Evolutionary conservation across 1,140 invertebrate genomes (phyloP).

Genomic region (Lepidurus apus): DNA sequence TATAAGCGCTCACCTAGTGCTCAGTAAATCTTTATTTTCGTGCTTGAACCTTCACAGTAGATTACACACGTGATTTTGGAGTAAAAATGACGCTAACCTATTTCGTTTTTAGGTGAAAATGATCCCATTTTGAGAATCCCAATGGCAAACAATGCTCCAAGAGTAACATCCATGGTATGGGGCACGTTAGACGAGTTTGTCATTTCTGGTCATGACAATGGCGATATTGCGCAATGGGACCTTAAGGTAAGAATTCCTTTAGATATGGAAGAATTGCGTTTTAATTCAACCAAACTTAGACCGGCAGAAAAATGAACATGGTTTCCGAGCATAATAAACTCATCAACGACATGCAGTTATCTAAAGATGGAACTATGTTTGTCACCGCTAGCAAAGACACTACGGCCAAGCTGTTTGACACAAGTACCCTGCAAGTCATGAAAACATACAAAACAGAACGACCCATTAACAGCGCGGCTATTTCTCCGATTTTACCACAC

Average conservation of each 20-base stretch:
- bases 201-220: conserved; percentile 91
- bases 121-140: conserved; percentile 58
- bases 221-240: conserved; percentile 87
- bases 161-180: conserved; percentile 89
- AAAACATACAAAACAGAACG: conserved; percentile 95
- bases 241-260: conserved; percentile 56
- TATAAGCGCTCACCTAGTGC: too few species aligned
- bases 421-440: conserved; percentile 70
- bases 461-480: conserved; percentile 92
- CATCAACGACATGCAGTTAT: conserved; percentile 94
- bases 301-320: conserved; percentile 68
- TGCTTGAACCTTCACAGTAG: not conserved
- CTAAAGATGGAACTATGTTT: conserved; percentile 89
- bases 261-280: conserved; percentile 24
- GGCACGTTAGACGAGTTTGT: conserved; percentile 84
- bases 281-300: conserved; percentile 44
- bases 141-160: conserved; percentile 53
- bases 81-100: not conserved
- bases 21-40: not conserved
- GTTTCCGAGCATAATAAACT: conserved; percentile 72
- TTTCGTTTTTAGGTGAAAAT: conserved; percentile 41
- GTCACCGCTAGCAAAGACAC: conserved; percentile 93
- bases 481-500: conserved; percentile 90
- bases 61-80: not conserved
- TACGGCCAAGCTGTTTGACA: conserved; percentile 90